Base-by-base conservation (phyloP, 1,140 invertebrate genomes). In the Hylyphantes graminicola region DNA sequence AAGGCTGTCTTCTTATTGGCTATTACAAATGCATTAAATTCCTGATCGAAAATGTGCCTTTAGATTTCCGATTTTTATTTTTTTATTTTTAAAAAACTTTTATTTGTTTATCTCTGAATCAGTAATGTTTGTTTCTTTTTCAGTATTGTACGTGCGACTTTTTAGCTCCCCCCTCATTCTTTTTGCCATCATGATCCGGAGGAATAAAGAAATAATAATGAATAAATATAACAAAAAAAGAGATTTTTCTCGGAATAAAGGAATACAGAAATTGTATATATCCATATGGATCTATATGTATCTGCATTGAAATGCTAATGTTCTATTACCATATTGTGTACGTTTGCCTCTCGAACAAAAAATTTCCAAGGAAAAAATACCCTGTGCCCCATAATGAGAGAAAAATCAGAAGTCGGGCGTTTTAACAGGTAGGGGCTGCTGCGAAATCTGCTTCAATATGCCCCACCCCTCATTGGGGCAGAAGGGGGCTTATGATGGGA, bases 21-120 rank as follows among this genome's bases (percentile, higher is more conserved):
- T 83, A 83, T 83, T 83, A 83, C 70, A 83, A 83, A 83, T 83
- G 80, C 80, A 83, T 83, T 83, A 83, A 83, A 83, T 64, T 75
- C 72, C 48, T 55, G 80, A 81, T 81, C 79, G 80, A 74, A 81
- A 73, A 74, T 61, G 55, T 59, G 79, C 67, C 68, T 73, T 53
- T 50, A 57, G 53, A 73, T 73, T 73, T 50, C 51, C 64, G 54
- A 65, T 81, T 81, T 73, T 35, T 35, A 2, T 2, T 35, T 35
- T 35, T 35, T 2, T 35, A n/a, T 35, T 35, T 35, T 35, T 35
- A 35, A 35, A 5, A 35, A 35, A 61, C 59, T 63, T 83, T 83
- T 83, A 63, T 83, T 83, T 83, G 80, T 75, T 83, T 83, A 73
- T 57, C 59, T 61, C 79, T 55, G 79, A 73, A 81, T 81, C 68